A percentile compares a stretch with the other conserved stretches of the same genome.
Evolutionary conservation across 2,797 vertebrate genomes (phyloP).

Genomic region (Limnodromus scolopaceus): DNA sequence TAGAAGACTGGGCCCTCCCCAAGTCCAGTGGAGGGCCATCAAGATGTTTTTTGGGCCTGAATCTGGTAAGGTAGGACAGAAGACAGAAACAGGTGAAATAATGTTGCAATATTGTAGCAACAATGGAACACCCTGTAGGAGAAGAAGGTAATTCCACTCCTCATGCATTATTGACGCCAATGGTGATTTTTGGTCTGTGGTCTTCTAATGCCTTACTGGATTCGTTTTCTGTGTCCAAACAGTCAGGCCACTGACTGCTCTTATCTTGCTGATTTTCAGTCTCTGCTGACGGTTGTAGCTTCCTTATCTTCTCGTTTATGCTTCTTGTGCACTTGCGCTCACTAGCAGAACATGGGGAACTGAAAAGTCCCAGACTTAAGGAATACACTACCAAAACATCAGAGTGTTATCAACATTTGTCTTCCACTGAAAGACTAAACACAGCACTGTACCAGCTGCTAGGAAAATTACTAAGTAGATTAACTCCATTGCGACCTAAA

Average conservation of each 20-base stretch:
- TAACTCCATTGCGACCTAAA: not conserved
- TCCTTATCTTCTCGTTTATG: not conserved
- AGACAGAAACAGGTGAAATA: accelerated
- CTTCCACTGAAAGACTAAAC: not conserved
- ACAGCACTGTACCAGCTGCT: not conserved
- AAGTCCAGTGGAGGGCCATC: not conserved
- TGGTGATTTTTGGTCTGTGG: not conserved
- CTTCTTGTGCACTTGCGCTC: not conserved
- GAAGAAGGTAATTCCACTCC: not conserved
- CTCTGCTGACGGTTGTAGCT: not conserved
- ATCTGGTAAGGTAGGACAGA: not conserved
- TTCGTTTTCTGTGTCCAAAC: not conserved
- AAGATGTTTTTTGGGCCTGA: not conserved
- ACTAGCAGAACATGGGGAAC: not conserved
- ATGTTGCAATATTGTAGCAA: not conserved
- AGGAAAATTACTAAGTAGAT: not conserved
- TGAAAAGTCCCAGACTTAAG: not conserved
- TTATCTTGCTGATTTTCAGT: not conserved
- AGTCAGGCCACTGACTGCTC: not conserved
- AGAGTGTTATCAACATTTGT: not conserved
- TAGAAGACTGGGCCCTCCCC: too few relatives aligned
- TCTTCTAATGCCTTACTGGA: not conserved
- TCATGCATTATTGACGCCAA: not conserved
- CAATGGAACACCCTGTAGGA: not conserved
- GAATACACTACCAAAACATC: not conserved